Conservation (phyloP, 2,888 invertebrate species). For the Dryocosmus kuriphilus region DNA sequence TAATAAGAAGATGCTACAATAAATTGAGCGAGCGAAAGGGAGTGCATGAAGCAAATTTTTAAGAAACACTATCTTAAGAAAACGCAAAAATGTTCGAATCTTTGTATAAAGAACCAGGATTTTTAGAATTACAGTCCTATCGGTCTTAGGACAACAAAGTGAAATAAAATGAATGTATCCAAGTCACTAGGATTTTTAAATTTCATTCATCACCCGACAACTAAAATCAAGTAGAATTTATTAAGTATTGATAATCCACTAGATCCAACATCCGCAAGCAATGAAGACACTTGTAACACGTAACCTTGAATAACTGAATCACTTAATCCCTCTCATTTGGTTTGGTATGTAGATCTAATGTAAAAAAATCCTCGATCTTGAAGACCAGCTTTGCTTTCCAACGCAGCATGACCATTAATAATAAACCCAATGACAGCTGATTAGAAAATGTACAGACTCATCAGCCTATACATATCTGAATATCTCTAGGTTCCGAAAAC, state of each 20-base stretch:
- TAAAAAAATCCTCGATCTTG: conserved; percentile 1
- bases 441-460: not conserved
- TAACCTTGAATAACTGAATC: not conserved
- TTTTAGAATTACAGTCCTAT: too few species aligned
- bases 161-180: too few species aligned
- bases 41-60: not conserved
- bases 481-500: not conserved
- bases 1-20: not conserved
- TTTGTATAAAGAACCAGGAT: not conserved
- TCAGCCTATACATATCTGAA: not conserved
- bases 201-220: not conserved
- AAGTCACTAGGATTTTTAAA: not conserved
- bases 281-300: not conserved
- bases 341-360: not conserved
- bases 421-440: conserved; percentile 4
- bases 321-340: not conserved
- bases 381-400: not conserved
- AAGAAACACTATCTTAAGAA: not conserved
- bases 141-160: too few species aligned
- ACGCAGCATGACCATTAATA: not conserved
- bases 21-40: not conserved
- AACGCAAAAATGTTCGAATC: not conserved
- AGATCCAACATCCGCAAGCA: not conserved
- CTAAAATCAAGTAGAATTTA: too few species aligned
- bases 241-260: too few species aligned